These are phyloP conservation scores for Pantala flavescens DNA, from an alignment of 1,140 invertebrate genomes.

Conservation along the genomic window DNA sequence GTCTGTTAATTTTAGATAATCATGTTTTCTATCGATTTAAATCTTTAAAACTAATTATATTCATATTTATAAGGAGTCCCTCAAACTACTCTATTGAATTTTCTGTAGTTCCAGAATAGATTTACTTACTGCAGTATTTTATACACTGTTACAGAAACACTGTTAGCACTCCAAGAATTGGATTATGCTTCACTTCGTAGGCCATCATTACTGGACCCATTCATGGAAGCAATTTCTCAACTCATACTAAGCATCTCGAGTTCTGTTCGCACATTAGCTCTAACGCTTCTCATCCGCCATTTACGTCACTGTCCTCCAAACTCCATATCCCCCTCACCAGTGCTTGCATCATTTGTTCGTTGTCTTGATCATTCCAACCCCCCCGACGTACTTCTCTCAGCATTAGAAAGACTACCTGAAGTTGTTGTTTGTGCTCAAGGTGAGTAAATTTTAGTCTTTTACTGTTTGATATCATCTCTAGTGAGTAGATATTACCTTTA, in stretches of 20 bases:
- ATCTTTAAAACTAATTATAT: too few relatives aligned
- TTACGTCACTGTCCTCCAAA: constrained; percentile 53
- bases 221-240: constrained; percentile 49
- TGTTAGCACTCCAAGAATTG: constrained; percentile 55
- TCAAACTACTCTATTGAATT: too few relatives aligned
- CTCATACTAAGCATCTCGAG: constrained; percentile 50
- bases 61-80: too few relatives aligned
- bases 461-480: too few relatives aligned
- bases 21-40: too few relatives aligned
- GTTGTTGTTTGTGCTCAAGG: constrained; percentile 69
- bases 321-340: constrained; percentile 37
- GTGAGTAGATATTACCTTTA: too few relatives aligned
- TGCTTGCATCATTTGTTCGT: constrained; percentile 63
- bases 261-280: constrained; percentile 50
- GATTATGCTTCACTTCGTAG: constrained; percentile 57
- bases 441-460: constrained; percentile 28
- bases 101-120: too few relatives aligned
- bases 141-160: constrained; percentile 43
- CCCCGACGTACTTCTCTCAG: constrained; percentile 58
- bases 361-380: constrained; percentile 67
- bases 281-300: constrained; percentile 50
- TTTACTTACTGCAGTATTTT: not conserved
- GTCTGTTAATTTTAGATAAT: too few relatives aligned
- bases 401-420: constrained; percentile 73
- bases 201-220: constrained; percentile 52